These are phyloP conservation scores for Hydractinia symbiolongicarpus DNA, from an alignment of 30 jellyfish, hydroid and myxozoan genomes.

Conservation along the genomic window DNA sequence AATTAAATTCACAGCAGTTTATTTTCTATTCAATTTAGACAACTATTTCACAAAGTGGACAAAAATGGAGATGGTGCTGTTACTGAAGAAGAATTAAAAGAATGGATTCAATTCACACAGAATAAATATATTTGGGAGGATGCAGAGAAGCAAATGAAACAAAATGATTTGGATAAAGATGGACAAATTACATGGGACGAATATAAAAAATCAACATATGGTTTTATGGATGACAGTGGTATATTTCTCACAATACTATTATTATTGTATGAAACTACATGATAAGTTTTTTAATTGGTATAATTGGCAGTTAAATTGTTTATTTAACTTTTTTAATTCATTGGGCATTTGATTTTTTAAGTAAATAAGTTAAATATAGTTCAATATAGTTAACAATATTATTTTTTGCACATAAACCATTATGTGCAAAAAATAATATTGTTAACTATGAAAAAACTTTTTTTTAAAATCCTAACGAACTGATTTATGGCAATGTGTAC, in stretches of 20 bases:
- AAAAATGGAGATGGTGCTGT: slow-evolving; percentile 78
- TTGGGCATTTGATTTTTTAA: no score
- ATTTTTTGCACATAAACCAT: no score
- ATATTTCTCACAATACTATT: neutral
- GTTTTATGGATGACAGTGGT: slow-evolving; percentile 56
- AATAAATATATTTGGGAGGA: slow-evolving; percentile 68
- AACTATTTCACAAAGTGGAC: slow-evolving; percentile 69
- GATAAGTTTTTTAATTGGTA: neutral
- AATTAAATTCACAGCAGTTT: neutral
- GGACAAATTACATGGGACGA: slow-evolving; percentile 75
- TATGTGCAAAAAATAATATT: no score
- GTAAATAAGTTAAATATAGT: no score
- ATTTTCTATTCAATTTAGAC: slow-evolving; percentile 25
- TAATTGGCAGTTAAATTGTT: neutral
- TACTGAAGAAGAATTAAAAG: slow-evolving; percentile 70
- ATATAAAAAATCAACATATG: slow-evolving; percentile 70
- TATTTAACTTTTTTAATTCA: no score
- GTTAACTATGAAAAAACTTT: no score
- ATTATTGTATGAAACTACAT: no score
- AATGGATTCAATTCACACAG: slow-evolving; percentile 85
- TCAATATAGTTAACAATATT: no score
- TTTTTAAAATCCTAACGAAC: no score
- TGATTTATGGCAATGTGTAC: no score
- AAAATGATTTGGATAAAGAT: slow-evolving; percentile 67
- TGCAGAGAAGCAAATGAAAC: slow-evolving; percentile 59